These are phyloP conservation scores for Morone chrysops DNA, from an alignment of 2,113 vertebrate genomes.

Conservation along the genomic window DNA sequence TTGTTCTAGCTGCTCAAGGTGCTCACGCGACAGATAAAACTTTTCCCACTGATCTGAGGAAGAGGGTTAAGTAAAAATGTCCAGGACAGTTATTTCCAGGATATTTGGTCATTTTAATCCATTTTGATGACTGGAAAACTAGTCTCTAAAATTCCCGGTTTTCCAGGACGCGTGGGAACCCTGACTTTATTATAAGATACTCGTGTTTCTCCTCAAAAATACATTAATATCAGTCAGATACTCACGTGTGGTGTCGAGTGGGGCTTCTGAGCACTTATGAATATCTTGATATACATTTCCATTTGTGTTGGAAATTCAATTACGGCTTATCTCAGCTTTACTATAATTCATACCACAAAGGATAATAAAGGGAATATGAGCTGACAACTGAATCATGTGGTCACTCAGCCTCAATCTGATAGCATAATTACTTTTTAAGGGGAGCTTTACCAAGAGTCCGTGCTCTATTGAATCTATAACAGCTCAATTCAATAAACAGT, in stretches of 20 bases:
- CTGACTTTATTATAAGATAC: neutral
- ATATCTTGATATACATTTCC: slow-evolving; percentile 63
- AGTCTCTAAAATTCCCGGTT: no score
- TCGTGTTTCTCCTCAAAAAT: slow-evolving; percentile 14
- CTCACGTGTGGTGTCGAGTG: slow-evolving; percentile 16
- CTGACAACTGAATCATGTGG: slow-evolving; percentile 48
- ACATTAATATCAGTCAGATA: slow-evolving; percentile 21
- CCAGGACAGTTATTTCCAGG: no score
- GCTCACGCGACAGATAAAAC: no score
- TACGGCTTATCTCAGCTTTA: slow-evolving; percentile 75
- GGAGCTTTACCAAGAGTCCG: slow-evolving; percentile 27
- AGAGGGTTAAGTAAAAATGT: no score
- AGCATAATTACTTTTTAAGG: slow-evolving; percentile 41
- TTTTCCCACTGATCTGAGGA: no score
- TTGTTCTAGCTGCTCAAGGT: no score
- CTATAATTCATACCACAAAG: slow-evolving; percentile 66
- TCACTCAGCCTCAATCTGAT: slow-evolving; percentile 66
- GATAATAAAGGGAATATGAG: slow-evolving; percentile 62
- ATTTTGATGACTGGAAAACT: no score
- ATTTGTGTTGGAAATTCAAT: slow-evolving; percentile 72
- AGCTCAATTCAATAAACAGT: slow-evolving; percentile 19
- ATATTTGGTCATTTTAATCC: no score
- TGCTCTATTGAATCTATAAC: slow-evolving; percentile 32
- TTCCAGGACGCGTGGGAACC: no score
- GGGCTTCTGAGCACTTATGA: slow-evolving; percentile 55